Conservation (phyloP, 2,113 vertebrate species). For the Diglossa brunneiventris region DNA sequence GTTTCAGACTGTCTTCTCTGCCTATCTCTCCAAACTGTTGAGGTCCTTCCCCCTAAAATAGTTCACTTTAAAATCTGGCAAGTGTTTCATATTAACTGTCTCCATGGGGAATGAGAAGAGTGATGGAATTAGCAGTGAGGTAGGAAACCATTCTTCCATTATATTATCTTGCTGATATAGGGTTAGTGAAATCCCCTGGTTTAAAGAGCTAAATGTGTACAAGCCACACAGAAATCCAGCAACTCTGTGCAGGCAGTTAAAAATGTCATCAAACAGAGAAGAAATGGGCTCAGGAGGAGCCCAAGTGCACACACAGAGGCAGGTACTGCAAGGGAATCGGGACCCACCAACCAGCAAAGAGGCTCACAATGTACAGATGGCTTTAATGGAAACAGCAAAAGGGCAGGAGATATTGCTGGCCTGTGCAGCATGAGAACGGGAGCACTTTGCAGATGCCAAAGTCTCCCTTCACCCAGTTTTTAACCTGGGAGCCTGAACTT, state of each 20-base stretch:
- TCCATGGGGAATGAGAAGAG: fast-evolving
- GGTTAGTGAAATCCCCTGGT: not conserved
- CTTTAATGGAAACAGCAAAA: not conserved
- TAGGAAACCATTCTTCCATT: not conserved
- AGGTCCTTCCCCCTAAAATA: not conserved
- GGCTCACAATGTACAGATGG: not conserved
- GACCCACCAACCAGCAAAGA: no score
- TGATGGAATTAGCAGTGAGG: not conserved
- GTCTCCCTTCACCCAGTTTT: not conserved
- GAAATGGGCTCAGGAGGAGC: not conserved
- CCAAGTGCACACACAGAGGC: fast-evolving
- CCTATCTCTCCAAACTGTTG: not conserved
- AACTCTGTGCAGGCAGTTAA: not conserved
- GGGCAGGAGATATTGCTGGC: not conserved
- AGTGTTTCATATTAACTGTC: not conserved
- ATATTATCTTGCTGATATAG: not conserved
- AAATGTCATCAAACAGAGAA: not conserved
- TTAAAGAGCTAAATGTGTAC: not conserved
- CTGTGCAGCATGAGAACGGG: fast-evolving
- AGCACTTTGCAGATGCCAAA: not conserved
- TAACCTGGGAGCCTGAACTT: not conserved
- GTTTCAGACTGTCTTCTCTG: not conserved
- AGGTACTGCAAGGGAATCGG: not conserved
- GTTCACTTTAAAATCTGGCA: not conserved
- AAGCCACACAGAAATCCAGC: not conserved